A percentile compares a stretch with the other conserved stretches of the same genome.
Conservation (phyloP, 2,113 vertebrate genomes). For the Channa argus region DNA sequence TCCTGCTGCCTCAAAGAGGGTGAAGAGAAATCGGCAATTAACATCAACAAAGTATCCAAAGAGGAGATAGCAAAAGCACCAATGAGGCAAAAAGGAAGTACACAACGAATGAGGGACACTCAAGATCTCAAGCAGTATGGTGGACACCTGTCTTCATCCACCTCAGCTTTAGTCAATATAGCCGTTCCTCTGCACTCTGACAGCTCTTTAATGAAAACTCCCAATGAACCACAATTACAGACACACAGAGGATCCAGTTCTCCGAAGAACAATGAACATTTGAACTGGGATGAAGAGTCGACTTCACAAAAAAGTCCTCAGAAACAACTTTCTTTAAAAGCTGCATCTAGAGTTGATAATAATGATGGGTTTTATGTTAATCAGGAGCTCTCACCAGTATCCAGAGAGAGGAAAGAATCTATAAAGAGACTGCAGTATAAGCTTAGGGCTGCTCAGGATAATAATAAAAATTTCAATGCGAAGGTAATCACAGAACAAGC, state of each 20-base stretch:
- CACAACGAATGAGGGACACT: background rate
- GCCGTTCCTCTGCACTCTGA: slow-evolving; percentile 8
- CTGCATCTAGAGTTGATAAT: background rate
- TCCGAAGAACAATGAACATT: slow-evolving; percentile 6
- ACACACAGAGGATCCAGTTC: background rate
- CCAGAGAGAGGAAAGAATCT: slow-evolving; percentile 16
- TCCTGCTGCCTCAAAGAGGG: background rate
- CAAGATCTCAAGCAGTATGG: background rate
- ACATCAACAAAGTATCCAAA: background rate
- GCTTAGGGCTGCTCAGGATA: slow-evolving; percentile 1
- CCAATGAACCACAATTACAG: slow-evolving; percentile 12
- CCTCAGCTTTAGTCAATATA: background rate
- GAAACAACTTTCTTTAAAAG: slow-evolving; percentile 28
- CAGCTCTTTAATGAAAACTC: slow-evolving; percentile 3
- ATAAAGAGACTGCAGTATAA: slow-evolving; percentile 13
- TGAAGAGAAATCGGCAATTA: background rate
- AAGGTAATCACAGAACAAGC: slow-evolving; percentile 32
- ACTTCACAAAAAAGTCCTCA: background rate
- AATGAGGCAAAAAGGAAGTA: slow-evolving; percentile 1
- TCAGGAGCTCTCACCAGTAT: background rate
- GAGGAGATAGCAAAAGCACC: background rate
- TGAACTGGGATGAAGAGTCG: background rate
- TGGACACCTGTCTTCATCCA: background rate
- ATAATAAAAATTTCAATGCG: slow-evolving; percentile 33
- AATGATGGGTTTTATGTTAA: slow-evolving; percentile 15